Base-by-base conservation (phyloP, 2,113 vertebrate species). In the Callipepla californica region DNA sequence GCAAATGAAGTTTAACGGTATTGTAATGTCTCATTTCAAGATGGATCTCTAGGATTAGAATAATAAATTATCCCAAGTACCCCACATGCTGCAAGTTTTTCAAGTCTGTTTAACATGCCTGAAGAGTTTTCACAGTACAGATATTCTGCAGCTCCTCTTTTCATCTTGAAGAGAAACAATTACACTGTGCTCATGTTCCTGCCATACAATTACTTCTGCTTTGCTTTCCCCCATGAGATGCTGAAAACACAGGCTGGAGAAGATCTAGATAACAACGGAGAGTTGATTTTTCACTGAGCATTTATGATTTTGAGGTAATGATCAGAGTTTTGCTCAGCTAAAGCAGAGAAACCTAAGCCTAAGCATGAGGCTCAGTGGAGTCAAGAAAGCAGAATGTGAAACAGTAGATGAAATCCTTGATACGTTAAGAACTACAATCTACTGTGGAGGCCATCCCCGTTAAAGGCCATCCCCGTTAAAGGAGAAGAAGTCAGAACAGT, bases 21-120 rank as follows among this genome's bases (percentile, higher is more conserved):
- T 9, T 22, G 18, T 53, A 94, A 97, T 87, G 93, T 94, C 94
- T 97, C 67, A 63, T 94, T 96, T 97, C 82, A 89, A 90, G 85
- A 89, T 87, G 87, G 84, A 92, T 86, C 89, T 92, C 92, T 78
- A 94, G 89, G 90, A 96, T 97, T 93, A 97, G 92, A 95, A 95
- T 65, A 81, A 96, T 95, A 96, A 97, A 96, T 97, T 92, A 97
- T 74, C 63, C 84, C 69, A 81, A 92, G 76, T 70, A 44, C 90
- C 38, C 30, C 81, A 86, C 68, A 53, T n/a, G 59, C 13, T 95
- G 85, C 73, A 97, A 80, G 80, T 96, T 96, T 90, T 80, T 96
- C 92, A 88, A 62, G 76, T 69, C 74, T 94, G 61, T 75, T 96
- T 91, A 90, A 96, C 63, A 17, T 8, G 32, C 85, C 34, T 25